Conservation (phyloP, 2,113 vertebrate species). For the Leucopternis melanops region DNA sequence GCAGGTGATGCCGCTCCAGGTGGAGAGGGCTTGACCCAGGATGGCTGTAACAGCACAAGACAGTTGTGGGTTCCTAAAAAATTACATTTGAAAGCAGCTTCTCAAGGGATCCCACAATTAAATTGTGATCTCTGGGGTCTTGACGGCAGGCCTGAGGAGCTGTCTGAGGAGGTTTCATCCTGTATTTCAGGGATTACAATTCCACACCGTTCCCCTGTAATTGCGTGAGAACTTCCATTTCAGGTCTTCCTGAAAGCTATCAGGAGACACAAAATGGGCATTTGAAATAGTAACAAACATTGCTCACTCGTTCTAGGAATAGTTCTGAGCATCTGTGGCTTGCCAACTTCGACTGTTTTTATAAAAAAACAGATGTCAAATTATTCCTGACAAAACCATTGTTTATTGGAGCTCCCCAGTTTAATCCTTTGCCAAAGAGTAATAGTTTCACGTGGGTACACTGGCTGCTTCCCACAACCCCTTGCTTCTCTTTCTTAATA, state of each 20-base stretch:
- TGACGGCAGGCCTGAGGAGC: background rate
- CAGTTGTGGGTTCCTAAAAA: accelerated
- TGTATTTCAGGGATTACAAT: background rate
- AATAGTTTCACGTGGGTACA: accelerated
- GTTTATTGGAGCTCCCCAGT: background rate
- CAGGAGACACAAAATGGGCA: background rate
- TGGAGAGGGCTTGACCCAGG: background rate
- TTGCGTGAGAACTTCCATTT: background rate
- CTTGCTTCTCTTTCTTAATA: background rate
- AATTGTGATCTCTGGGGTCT: background rate
- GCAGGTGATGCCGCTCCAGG: background rate
- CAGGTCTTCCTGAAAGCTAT: background rate
- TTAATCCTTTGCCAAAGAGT: background rate
- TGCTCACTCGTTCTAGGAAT: background rate
- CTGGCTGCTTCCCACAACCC: background rate
- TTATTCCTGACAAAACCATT: background rate
- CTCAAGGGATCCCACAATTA: background rate
- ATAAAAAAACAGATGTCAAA: background rate
- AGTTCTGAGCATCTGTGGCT: background rate
- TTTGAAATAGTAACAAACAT: background rate
- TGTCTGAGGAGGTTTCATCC: background rate
- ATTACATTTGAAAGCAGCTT: background rate
- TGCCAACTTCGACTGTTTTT: background rate
- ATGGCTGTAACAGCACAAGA: background rate
- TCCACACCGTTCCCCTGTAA: accelerated